Evolutionary conservation across 1,140 invertebrate species (phyloP).

Genomic region (Sycophila sp.): DNA sequence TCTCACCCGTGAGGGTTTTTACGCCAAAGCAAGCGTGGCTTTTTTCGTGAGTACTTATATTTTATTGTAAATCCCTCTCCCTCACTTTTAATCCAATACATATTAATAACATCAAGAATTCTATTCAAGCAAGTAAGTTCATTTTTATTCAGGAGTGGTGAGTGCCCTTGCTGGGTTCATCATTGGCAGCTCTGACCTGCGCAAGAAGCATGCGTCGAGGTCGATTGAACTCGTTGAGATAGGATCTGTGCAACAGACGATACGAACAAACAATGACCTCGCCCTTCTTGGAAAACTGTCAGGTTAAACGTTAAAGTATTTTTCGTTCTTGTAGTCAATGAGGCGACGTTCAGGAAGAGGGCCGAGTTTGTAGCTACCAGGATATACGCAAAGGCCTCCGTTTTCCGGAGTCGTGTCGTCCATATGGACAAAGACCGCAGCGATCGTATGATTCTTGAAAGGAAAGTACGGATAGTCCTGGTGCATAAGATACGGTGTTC

Average conservation of each 20-base stretch:
- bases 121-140: too few relatives aligned
- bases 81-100: too few relatives aligned
- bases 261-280: conserved; percentile 73
- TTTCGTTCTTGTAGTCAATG: conserved; percentile 55
- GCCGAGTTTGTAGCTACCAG: conserved; percentile 72
- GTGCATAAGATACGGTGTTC: conserved; percentile 73
- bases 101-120: too few relatives aligned
- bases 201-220: conserved; percentile 70
- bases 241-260: conserved; percentile 71
- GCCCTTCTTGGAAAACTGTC: conserved; percentile 67
- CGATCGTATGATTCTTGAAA: conserved; percentile 71
- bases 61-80: too few relatives aligned
- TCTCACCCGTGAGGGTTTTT: too few relatives aligned
- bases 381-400: conserved; percentile 72
- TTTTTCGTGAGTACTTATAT: too few relatives aligned
- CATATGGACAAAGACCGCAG: conserved; percentile 72
- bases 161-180: conserved; percentile 62
- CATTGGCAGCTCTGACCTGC: conserved; percentile 69
- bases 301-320: conserved; percentile 69
- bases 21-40: too few relatives aligned
- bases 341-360: conserved; percentile 67
- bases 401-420: conserved; percentile 71
- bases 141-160: too few relatives aligned
- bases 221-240: conserved; percentile 66
- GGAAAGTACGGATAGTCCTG: conserved; percentile 75